phyloP scores from a whole-genome alignment of 2,888 invertebrate species.

The Toxonevra muliebris region DNA sequence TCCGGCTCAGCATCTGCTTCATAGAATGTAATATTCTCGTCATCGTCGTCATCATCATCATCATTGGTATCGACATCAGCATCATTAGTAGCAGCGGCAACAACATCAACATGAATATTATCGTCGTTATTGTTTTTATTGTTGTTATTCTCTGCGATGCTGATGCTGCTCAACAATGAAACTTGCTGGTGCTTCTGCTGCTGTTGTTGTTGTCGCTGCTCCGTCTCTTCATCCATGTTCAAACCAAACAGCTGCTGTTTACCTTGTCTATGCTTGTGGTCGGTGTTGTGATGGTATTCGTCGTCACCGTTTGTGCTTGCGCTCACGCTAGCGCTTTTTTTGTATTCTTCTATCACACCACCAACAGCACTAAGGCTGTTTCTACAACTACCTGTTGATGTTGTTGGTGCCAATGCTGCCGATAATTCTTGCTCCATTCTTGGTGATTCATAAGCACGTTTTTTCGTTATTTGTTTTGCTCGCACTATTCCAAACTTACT shows the following conservation, averaged over 20 bases:
- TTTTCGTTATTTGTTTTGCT: constrained; percentile 31
- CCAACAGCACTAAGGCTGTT: too few relatives aligned
- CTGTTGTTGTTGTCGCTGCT: constrained; percentile 30
- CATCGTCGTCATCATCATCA: constrained; percentile 33
- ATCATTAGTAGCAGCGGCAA: too few relatives aligned
- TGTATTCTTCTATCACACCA: constrained; percentile 19
- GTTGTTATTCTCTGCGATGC: constrained; percentile 28
- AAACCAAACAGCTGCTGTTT: background rate
- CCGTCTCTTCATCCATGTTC: constrained; percentile 26
- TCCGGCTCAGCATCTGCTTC: constrained; percentile 56
- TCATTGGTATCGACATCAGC: background rate
- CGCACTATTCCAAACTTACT: constrained; percentile 12
- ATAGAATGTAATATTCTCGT: constrained; percentile 50
- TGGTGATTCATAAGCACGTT: constrained; percentile 18
- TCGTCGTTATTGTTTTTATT: constrained; percentile 22
- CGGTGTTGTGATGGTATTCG: constrained; percentile 3
- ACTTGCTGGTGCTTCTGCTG: background rate
- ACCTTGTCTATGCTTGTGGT: background rate
- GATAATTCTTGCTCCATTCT: constrained; percentile 3
- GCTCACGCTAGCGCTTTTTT: background rate
- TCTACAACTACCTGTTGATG: too few relatives aligned
- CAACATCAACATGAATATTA: background rate
- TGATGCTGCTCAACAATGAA: background rate
- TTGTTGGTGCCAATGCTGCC: background rate
- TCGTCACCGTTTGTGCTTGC: background rate